Percentiles rank a stretch among this genome's conserved stretches.
Evolutionary conservation across 2,113 vertebrate genomes (phyloP).

Genomic region (Burhinus bistriatus): DNA sequence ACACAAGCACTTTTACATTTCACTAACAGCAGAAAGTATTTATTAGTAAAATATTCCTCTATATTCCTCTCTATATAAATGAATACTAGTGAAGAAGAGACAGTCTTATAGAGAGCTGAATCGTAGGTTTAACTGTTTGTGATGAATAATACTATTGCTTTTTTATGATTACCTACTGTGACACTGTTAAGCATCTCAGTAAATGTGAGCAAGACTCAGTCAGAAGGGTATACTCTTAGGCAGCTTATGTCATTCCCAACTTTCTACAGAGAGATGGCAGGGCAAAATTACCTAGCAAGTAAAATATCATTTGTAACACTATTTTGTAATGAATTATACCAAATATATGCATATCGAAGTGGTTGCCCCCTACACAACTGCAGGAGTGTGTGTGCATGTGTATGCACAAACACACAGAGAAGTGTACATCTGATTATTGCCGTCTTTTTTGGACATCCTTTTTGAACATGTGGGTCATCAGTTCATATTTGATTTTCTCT

Average conservation of each 20-base stretch:
- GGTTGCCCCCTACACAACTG: not conserved
- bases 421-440: not conserved
- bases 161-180: not conserved
- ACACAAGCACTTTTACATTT: not conserved
- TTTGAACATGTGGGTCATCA: not conserved
- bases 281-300: not conserved
- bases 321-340: not conserved
- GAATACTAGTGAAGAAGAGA: not conserved
- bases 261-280: not conserved
- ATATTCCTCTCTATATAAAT: not conserved
- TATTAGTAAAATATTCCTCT: not conserved
- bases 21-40: not conserved
- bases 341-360: not conserved
- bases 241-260: not conserved
- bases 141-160: not conserved
- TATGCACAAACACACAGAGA: not conserved
- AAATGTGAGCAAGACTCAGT: not conserved
- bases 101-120: not conserved
- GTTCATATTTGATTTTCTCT: not conserved
- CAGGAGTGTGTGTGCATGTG: accelerated
- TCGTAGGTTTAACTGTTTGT: not conserved
- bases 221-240: not conserved
- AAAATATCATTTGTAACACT: not conserved
- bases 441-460: not conserved
- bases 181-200: not conserved